Base-by-base conservation (phyloP, 2,113 vertebrate genomes). In the Syngnathus scovelli region DNA sequence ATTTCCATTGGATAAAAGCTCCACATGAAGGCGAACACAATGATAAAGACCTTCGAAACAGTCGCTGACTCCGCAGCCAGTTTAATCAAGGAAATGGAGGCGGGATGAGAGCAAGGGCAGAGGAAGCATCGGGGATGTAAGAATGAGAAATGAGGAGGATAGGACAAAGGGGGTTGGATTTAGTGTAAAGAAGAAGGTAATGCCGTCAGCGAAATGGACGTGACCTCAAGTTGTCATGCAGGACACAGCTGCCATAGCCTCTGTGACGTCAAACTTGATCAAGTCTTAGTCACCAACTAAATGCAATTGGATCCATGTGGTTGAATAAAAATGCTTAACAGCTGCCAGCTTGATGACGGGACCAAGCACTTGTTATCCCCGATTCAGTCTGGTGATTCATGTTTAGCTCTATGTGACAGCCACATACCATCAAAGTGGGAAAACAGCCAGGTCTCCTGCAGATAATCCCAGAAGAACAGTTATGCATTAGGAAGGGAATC, bases 71-170 rank as follows among this genome's bases (percentile, higher is more conserved):
- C 61, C 61, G 3, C 61, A 6, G 33, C 61, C 51, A 61, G 66
- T 84, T 88, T 89, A 86, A 89, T 87, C 87, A 88, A 67, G 67
- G 67, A 78, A 88, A 87, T 90, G 84, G 80, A 85, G 54, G 74
- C 67, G 80, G 82, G 70, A 68, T 72, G 66, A 33, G 60, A 59
- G 68, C 55, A 33, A 68, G 72, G 83, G 55, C 10, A 27, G 56
- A 69, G 59, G 64, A 58, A 64, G 18, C 7, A 51, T 48, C 12
- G 38, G 63, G 56, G 70, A 61, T 19, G 67, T 66, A 10, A 13
- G 49, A 55, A 63, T 70, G 81, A 76, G 55, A 66, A 68, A 62
- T 74, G 56, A 78, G 83, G 77, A 79, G 6, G 21, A 37, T 38
- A 18, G 70, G 23, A 79, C 64, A 62, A 27, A n/a, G 67, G 39